Base-by-base conservation (phyloP, 1,140 invertebrate genomes). In the Lepidurus couesii region DNA sequence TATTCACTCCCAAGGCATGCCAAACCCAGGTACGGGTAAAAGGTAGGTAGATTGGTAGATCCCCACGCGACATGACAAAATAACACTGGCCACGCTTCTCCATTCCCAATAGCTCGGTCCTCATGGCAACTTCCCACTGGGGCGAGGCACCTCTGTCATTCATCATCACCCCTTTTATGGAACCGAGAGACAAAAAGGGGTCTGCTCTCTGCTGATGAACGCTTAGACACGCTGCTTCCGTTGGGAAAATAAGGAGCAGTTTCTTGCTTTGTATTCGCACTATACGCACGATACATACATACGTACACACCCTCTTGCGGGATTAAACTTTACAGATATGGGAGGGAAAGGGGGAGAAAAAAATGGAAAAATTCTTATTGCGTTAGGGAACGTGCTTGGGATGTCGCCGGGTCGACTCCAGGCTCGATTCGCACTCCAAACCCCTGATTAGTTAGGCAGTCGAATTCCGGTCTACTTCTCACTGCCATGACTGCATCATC, bases 131-230 rank as follows among this genome's bases (percentile, higher is more conserved):
- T 65, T 21, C 53, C 53, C 8, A 65, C 16, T 65, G n/a, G 21
- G 53, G 53, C 53, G 53, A 65, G 53, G 53, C 53, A 65, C 53
- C 53, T 65, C n/a, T 65, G n/a, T 65, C 53, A 65, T 65, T 65
- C 53, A 11, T 65, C 53, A 65, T 65, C 53, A 65, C 53, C 53
- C 53, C 53, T 65, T 65, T 65, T 65, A 21, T 65, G 21, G 53
- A 65, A 21, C 9, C 53, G 16, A 16, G 1, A 21, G 16, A 65
- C 53, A 16, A 65, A 65, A 65, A 13, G 53, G 53, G 53, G 53
- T 65, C 21, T 16, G 53, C 16, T 65, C n/a, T 65, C 21, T 16
- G 53, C 16, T 65, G 53, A 65, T 65, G 53, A 65, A 65, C 53
- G 53, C 9, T 65, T 65, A 13, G 53, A 65, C 53, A 65, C 53